Evolutionary conservation across 1,140 invertebrate species (phyloP), one percentile per base, ranked within the genome.

Genomic region (Magallana gigas): DNA sequence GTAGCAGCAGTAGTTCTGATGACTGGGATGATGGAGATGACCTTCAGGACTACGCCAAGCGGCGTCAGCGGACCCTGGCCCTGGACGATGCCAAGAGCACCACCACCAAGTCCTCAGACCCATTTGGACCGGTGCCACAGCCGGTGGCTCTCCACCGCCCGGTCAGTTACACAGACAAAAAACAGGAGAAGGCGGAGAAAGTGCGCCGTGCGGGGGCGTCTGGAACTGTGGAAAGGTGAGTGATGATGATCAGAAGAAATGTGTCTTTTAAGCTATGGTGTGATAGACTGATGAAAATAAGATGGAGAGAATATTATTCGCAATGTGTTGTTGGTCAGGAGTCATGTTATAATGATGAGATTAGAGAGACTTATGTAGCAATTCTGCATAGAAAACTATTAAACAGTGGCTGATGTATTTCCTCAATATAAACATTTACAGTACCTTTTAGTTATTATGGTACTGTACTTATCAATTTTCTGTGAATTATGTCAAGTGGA

Each of bases 121-220:
- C 92, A 29, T 86, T 89, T 16, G 91, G 90, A 29, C 92, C 90
- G 2, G 87, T 91, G 1, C 91, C 91, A n/a, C 87, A 90, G 48
- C 90, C 92, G 12, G 92, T 90, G 57, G 91, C 93, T 62, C 85
- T 94, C 36, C 93, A 94, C 82, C 85, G 90, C 23, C 92, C 91
- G 11, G 83, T 91, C 5, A 93, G 93, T 83, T 93, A 94, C 88
- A 90, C 91, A 68, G 90, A 93, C 68, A 89, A 91, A 12, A 92
- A 91, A 91, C 89, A 91, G 62, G 84, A 91, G 58, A 92, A 93
- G 60, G 84, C 85, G 14, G 91, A 93, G 16, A 91, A 91, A 86
- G 64, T 93, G 29, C 91, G 91, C 71, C 92, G 93, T 87, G 91
- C 91, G 57, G 91, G 92, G 83, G 92, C 93, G 48, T 87, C 87